Evolutionary conservation across 2,113 vertebrate genomes (phyloP).

Genomic region (Spea multiplicata): DNA sequence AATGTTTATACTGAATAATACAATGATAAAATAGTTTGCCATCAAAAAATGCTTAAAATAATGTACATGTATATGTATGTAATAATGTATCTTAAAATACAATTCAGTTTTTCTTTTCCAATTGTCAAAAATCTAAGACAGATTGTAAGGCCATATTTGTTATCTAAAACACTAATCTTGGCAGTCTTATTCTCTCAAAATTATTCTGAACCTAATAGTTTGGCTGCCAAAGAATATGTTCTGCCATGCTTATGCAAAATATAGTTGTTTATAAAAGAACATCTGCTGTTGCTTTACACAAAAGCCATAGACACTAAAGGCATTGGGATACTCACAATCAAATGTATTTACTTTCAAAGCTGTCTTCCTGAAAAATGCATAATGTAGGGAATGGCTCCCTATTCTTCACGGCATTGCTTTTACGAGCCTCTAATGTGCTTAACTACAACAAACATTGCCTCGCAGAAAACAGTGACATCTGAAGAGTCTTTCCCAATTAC

Average conservation of each 20-base stretch:
- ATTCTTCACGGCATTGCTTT: conserved; percentile 16
- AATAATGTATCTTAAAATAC: no score
- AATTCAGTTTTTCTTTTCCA: no score
- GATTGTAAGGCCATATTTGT: conserved; percentile 54
- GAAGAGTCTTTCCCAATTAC: conserved; percentile 15
- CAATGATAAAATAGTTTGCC: no score
- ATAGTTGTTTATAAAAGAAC: conserved; percentile 54
- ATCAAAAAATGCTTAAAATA: no score
- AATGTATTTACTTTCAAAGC: conserved; percentile 30
- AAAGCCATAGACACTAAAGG: conserved; percentile 22
- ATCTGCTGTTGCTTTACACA: conserved; percentile 52
- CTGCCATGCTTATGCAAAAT: conserved; percentile 53
- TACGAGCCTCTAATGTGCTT: conserved; percentile 7
- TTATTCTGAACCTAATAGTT: conserved; percentile 31
- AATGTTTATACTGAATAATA: no score
- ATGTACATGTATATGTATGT: no score
- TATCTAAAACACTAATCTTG: conserved; percentile 54
- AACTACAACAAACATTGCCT: conserved; percentile 30
- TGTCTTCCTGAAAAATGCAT: conserved; percentile 29
- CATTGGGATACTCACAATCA: conserved; percentile 20
- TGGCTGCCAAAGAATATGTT: conserved; percentile 48
- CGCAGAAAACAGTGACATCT: conserved; percentile 1
- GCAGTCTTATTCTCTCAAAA: conserved; percentile 51
- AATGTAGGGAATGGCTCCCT: conserved; percentile 13
- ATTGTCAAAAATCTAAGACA: conserved; percentile 38